phyloP scores from a whole-genome alignment of 2,888 invertebrate species.

The Ochropleura plecta region DNA sequence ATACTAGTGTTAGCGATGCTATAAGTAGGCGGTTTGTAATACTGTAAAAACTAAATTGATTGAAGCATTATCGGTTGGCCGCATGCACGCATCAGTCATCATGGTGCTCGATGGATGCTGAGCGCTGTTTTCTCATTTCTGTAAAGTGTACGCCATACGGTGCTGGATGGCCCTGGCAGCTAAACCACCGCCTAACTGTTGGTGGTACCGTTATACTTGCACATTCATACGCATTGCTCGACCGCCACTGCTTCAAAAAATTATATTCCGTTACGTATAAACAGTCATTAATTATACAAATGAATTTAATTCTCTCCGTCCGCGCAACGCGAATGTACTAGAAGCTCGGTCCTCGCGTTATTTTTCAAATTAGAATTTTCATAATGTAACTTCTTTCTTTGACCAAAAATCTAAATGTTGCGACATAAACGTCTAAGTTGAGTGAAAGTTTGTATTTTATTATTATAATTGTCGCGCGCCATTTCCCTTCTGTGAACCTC shows the following conservation, averaged over 20 bases:
- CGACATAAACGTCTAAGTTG: constrained; percentile 59
- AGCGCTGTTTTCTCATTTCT: constrained; percentile 81
- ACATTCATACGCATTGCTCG: constrained; percentile 61
- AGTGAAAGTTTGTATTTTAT: constrained; percentile 78
- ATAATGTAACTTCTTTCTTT: constrained; percentile 39
- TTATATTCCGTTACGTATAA: constrained; percentile 61
- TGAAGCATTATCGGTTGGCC: constrained; percentile 66
- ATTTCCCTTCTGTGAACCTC: constrained; percentile 82
- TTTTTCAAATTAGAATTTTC: constrained; percentile 45
- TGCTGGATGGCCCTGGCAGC: constrained; percentile 70
- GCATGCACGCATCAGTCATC: constrained; percentile 64
- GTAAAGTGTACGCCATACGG: constrained; percentile 68
- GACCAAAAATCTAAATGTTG: constrained; percentile 46
- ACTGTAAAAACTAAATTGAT: constrained; percentile 62
- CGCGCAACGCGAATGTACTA: constrained; percentile 24
- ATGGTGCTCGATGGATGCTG: constrained; percentile 58
- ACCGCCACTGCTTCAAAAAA: constrained; percentile 52
- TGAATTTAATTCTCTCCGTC: constrained; percentile 46
- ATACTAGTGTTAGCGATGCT: constrained; percentile 7
- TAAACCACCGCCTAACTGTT: constrained; percentile 77
- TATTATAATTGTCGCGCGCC: constrained; percentile 78
- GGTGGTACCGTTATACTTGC: constrained; percentile 74
- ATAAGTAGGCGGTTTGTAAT: constrained; percentile 34
- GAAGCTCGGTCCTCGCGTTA: constrained; percentile 21
- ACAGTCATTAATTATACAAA: constrained; percentile 57